Evolutionary conservation across 1,140 invertebrate genomes (phyloP).

Genomic region (Oryctes rhinoceros): DNA sequence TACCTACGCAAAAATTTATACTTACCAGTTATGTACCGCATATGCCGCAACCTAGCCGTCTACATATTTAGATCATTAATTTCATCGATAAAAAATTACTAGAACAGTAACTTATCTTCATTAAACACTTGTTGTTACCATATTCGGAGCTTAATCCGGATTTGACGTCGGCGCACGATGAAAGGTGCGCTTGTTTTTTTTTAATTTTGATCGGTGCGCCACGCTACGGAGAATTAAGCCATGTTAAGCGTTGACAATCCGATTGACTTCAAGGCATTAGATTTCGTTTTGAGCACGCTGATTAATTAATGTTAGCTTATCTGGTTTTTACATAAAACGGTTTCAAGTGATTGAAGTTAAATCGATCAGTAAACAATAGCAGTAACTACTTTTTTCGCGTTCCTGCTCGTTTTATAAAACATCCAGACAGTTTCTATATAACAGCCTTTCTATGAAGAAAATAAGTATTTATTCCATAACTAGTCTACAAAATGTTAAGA

Average conservation of each 20-base stretch:
- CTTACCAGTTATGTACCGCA: not conserved
- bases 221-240: not conserved
- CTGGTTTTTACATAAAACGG: no score
- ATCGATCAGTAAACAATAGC: no score
- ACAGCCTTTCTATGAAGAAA: no score
- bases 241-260: slow-evolving; percentile 9
- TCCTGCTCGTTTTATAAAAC: no score
- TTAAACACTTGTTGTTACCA: slow-evolving; percentile 13
- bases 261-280: not conserved
- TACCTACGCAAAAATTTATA: slow-evolving; percentile 19
- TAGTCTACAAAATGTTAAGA: no score
- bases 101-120: slow-evolving; percentile 18
- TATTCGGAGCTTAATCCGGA: not conserved
- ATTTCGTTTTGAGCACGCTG: not conserved
- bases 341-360: no score
- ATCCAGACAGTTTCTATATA: no score
- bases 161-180: slow-evolving; percentile 17
- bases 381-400: no score
- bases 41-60: not conserved
- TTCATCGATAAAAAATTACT: slow-evolving; percentile 11
- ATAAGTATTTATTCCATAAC: no score
- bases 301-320: slow-evolving; percentile 2
- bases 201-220: not conserved
- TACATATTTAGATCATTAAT: slow-evolving; percentile 14
- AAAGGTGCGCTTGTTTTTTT: slow-evolving; percentile 13